A percentile compares a stretch with the other conserved stretches of the same genome.
phyloP scores from a whole-genome alignment of 2,797 vertebrate genomes.

The Sciaenops ocellatus region DNA sequence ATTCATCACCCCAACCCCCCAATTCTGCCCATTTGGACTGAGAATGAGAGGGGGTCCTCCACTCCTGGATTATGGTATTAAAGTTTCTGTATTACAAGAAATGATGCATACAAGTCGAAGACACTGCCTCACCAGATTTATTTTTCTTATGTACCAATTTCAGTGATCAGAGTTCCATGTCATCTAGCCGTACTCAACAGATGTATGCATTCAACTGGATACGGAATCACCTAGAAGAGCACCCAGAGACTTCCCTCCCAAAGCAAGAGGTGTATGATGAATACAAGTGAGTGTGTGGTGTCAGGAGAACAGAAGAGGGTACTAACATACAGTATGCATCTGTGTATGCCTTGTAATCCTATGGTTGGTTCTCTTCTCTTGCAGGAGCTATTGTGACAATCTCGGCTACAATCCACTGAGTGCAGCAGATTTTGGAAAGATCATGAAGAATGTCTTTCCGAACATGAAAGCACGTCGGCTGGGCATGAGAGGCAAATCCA shows the following conservation, averaged over 20 bases:
- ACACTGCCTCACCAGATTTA: constrained; percentile 54
- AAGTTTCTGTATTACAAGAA: constrained; percentile 84
- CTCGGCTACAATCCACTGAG: constrained; percentile 99
- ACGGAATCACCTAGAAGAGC: constrained; percentile 98
- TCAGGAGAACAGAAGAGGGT: not conserved
- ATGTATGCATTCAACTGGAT: constrained; percentile 99
- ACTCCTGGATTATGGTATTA: constrained; percentile 87
- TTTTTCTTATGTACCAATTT: constrained; percentile 39
- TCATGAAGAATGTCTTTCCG: constrained; percentile 99
- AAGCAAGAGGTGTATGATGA: constrained; percentile 99
- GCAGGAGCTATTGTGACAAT: constrained; percentile 99
- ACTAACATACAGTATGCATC: not conserved
- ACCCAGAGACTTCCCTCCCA: constrained; percentile 98
- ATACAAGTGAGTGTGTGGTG: constrained; percentile 93
- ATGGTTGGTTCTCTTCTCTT: constrained; percentile 59
- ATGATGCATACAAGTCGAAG: constrained; percentile 61
- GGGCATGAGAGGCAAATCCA: constrained; percentile 99
- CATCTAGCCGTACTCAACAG: constrained; percentile 98
- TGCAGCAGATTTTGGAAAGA: constrained; percentile 99
- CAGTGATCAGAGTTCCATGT: constrained; percentile 98
- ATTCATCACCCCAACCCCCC: constrained; percentile 83
- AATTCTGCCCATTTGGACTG: constrained; percentile 88
- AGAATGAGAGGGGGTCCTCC: constrained; percentile 87
- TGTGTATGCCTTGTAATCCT: not conserved
- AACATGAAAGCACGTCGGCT: constrained; percentile 99